Base-by-base conservation (phyloP, 1,140 invertebrate species). In the Seison nebaliae region DNA sequence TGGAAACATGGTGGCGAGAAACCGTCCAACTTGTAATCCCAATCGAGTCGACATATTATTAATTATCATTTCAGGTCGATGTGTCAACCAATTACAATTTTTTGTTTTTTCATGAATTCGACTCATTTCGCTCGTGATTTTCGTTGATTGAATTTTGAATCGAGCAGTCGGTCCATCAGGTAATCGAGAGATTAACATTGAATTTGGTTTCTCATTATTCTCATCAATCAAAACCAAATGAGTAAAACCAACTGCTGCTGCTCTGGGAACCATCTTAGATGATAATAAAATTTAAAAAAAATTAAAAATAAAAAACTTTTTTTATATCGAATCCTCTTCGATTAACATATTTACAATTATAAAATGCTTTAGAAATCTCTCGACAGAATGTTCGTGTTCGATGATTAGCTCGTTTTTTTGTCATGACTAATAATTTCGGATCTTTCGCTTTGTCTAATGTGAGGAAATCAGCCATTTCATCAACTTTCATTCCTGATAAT, bases 41-140 rank as follows among this genome's bases (percentile, higher is more conserved):
- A 96, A 61, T 2, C 83, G 67, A 0, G 88, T 98, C 20, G 71
- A 74, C 55, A 96, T 94, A 62, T 96, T 93, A 52, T 78, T 94
- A 7, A 94, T 54, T 44, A 96, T 75, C 1, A 96, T 73, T 67
- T 96, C 88, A 5, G 88, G 88, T 26, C 75, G 65, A 54, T 84
- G 76, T 29, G 72, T 75, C 41, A 81, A 74, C 18, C 49, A 45
- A 19, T 60, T 61, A 20, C 46, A 43, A 33, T 49, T 15, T 24
- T 28, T 40, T n/a, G 34, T 7, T 22, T 35, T 36, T 8, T n/a
- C 18, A 23, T 19, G 20, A 29, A 34, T 41, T 45, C 60, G 54
- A 48, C 59, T 62, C 11, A 68, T 53, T 36, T 67, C 56, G 44
- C 57, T 56, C 19, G 53, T 52, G n/a, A 62, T 52, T 36, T 51